These are phyloP conservation scores for Sphaerodactylus townsendi DNA, from an alignment of 2,113 vertebrate genomes.

Conservation along the genomic window DNA sequence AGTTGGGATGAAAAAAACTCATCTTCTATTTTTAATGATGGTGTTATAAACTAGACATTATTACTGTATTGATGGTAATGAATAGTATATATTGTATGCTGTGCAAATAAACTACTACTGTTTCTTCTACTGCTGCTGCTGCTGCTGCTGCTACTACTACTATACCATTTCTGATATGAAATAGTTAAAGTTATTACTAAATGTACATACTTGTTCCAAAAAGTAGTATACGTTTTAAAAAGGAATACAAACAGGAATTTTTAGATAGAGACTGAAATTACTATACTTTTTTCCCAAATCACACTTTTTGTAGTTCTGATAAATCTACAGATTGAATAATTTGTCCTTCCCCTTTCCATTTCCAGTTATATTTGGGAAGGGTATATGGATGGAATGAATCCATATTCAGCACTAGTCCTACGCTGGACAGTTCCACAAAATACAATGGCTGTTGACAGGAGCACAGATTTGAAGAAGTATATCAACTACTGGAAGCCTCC, in stretches of 20 bases:
- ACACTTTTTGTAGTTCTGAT: neutral
- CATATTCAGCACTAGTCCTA: constrained; percentile 8
- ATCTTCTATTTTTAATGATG: too few species aligned
- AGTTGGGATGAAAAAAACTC: too few species aligned
- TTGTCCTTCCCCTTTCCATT: neutral
- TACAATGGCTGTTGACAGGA: neutral
- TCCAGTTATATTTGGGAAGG: too few species aligned
- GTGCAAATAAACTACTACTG: too few species aligned
- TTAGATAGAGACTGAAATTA: neutral
- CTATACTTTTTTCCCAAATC: neutral
- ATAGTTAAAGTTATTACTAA: too few species aligned
- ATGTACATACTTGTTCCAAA: neutral
- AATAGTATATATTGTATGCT: too few species aligned
- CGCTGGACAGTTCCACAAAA: constrained; percentile 9
- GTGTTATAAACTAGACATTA: too few species aligned
- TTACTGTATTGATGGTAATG: too few species aligned
- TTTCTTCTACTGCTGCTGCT: too few species aligned
- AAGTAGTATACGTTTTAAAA: too few species aligned
- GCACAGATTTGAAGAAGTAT: neutral
- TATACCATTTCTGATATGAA: too few species aligned
- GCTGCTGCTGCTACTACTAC: too few species aligned
- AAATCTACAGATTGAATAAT: neutral
- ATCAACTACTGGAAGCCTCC: neutral
- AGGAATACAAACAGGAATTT: neutral
- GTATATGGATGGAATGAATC: neutral